Conservation (phyloP, 2,797 vertebrate genomes). For the Acridotheres tristis region DNA sequence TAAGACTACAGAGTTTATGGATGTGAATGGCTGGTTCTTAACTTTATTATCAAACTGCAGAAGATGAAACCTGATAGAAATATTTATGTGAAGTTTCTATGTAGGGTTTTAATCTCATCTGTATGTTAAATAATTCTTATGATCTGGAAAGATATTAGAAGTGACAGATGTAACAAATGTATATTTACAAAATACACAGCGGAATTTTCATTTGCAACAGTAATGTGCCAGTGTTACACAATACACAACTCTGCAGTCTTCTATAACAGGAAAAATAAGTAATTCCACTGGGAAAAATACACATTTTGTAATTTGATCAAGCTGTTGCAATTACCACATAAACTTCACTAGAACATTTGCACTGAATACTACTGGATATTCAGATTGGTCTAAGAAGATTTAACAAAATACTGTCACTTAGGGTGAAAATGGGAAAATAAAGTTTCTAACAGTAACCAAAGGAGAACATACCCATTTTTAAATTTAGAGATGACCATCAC, state of each 20-base stretch:
- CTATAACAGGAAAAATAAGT: background rate
- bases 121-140: background rate
- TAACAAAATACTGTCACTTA: background rate
- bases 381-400: background rate
- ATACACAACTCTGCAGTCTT: background rate
- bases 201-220: background rate
- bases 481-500: slow-evolving; percentile 98
- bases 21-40: background rate
- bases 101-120: background rate
- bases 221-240: background rate
- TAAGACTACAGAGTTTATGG: background rate
- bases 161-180: background rate
- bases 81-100: background rate
- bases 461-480: slow-evolving; percentile 84
- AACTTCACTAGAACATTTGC: background rate
- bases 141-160: background rate
- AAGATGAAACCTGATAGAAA: background rate
- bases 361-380: background rate
- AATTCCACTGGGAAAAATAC: background rate
- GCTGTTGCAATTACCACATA: background rate
- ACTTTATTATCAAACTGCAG: background rate
- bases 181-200: background rate
- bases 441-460: background rate
- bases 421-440: background rate
- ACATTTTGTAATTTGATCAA: background rate